Percentiles rank a stretch among this genome's conserved stretches.
These are phyloP conservation scores for Solea solea DNA, from an alignment of 2,113 vertebrate species.

Conservation along the genomic window DNA sequence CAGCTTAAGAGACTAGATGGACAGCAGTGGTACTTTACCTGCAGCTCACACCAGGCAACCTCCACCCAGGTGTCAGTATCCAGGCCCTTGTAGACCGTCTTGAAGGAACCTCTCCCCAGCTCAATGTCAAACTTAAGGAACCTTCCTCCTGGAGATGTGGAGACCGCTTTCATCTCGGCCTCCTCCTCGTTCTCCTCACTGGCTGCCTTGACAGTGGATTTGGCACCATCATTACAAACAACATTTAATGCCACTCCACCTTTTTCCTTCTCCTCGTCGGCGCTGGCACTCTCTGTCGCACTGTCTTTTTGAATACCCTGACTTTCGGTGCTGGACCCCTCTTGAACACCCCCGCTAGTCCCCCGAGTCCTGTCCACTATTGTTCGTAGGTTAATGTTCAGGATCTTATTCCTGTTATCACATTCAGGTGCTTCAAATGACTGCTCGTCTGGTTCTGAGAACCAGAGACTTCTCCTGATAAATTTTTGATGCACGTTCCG, in stretches of 20 bases:
- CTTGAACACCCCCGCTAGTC: constrained; percentile 67
- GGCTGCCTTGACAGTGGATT: constrained; percentile 72
- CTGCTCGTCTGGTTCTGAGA: constrained; percentile 89
- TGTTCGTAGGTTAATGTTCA: constrained; percentile 74
- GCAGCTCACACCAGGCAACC: constrained; percentile 96
- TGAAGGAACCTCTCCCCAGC: constrained; percentile 94
- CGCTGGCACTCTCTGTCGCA: constrained; percentile 66
- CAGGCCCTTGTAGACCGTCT: constrained; percentile 96
- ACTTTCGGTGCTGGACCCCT: constrained; percentile 66
- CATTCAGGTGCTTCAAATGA: constrained; percentile 84
- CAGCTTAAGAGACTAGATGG: not conserved
- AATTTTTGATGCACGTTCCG: constrained; percentile 87
- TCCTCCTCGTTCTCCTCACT: constrained; percentile 89
- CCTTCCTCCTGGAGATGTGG: constrained; percentile 91
- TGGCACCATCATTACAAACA: constrained; percentile 70
- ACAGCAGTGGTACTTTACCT: constrained; percentile 81
- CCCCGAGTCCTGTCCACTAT: constrained; percentile 75
- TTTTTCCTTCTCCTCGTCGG: constrained; percentile 79
- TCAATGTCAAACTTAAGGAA: constrained; percentile 98
- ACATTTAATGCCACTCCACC: constrained; percentile 56
- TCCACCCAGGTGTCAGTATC: constrained; percentile 97
- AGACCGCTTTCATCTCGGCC: constrained; percentile 94
- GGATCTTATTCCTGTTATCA: constrained; percentile 63
- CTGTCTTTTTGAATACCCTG: constrained; percentile 65
- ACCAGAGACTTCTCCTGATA: constrained; percentile 90